phyloP scores from a whole-genome alignment of 2,113 vertebrate genomes.

The Platysternon megacephalum region DNA sequence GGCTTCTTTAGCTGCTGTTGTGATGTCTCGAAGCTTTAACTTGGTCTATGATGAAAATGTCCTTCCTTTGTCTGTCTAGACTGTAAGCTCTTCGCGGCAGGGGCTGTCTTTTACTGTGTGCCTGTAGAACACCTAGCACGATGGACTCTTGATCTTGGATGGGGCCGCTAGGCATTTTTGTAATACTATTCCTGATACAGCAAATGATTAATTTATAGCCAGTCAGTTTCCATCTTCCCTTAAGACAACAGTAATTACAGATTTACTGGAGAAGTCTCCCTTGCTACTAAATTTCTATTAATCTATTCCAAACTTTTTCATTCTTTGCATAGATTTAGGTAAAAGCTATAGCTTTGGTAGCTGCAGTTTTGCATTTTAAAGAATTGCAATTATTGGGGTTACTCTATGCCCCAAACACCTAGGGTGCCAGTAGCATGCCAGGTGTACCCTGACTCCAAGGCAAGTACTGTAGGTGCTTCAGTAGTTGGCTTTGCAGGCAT shows the following conservation, averaged over 20 bases:
- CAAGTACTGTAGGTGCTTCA: background rate
- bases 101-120: slow-evolving; percentile 38
- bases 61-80: background rate
- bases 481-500: background rate
- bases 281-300: background rate
- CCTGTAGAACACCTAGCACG: background rate
- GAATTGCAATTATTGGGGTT: background rate
- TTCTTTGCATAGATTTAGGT: slow-evolving; percentile 24
- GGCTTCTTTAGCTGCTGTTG: slow-evolving; percentile 16
- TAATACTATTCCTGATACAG: slow-evolving; percentile 33
- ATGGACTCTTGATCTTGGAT: slow-evolving; percentile 42
- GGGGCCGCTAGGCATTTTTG: slow-evolving; percentile 30
- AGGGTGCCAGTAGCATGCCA: background rate
- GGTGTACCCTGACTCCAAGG: background rate
- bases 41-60: slow-evolving; percentile 7
- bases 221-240: slow-evolving; percentile 39
- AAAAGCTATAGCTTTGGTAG: background rate
- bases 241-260: background rate
- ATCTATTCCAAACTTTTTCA: background rate
- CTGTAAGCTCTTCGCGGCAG: slow-evolving; percentile 50
- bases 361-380: slow-evolving; percentile 6
- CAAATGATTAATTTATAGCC: slow-evolving; percentile 1
- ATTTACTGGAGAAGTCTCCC: background rate
- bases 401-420: background rate
- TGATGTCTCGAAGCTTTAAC: slow-evolving; percentile 56